A percentile compares a stretch with the other conserved stretches of the same genome.
Evolutionary conservation across 2,888 invertebrate species (phyloP).

Genomic region (Deilephila elpenor): DNA sequence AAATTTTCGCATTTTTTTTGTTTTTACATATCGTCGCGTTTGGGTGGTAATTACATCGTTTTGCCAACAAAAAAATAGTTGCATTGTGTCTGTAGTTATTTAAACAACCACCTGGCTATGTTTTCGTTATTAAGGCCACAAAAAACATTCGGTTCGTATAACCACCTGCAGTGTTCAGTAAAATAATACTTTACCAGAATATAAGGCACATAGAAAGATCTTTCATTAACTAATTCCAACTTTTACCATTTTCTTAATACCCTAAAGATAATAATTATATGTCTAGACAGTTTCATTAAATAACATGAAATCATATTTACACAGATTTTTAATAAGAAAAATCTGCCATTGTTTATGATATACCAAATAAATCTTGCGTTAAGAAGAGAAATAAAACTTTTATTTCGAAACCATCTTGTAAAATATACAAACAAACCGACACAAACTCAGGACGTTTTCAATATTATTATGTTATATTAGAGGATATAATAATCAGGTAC

Average conservation of each 20-base stretch:
- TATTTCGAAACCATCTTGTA: neutral
- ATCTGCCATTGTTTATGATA: neutral
- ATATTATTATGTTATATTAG: too few species aligned
- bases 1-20: too few species aligned
- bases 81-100: too few species aligned
- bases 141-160: neutral
- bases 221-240: constrained; percentile 24
- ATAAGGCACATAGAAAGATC: neutral
- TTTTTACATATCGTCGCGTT: too few species aligned
- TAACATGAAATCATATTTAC: constrained; percentile 21
- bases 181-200: constrained; percentile 11
- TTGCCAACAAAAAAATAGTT: too few species aligned
- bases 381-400: neutral
- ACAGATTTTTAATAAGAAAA: constrained; percentile 12
- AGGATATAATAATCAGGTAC: too few species aligned
- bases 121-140: too few species aligned
- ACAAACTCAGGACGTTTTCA: too few species aligned
- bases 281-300: constrained; percentile 23
- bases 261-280: constrained; percentile 12
- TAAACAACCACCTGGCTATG: too few species aligned
- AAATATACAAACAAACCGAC: too few species aligned
- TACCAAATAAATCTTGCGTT: neutral
- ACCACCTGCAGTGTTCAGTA: neutral
- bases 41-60: too few species aligned
- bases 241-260: constrained; percentile 27